A percentile compares a stretch with the other conserved stretches of the same genome.
These are phyloP conservation scores for Drosophila heteroneura DNA, from an alignment of 2,888 invertebrate genomes.

Conservation along the genomic window DNA sequence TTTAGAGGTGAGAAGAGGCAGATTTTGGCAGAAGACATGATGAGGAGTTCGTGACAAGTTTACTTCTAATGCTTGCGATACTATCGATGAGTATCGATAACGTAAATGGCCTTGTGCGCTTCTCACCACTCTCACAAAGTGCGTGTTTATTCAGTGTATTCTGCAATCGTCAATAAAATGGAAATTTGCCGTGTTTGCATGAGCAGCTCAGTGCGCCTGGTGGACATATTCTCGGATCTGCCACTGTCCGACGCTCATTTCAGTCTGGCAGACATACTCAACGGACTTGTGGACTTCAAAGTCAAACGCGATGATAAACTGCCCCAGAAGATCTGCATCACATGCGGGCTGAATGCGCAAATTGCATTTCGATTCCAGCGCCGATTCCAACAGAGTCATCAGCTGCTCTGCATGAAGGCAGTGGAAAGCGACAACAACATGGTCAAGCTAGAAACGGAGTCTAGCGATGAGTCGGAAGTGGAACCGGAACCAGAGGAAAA, in stretches of 20 bases:
- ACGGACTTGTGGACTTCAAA: slow-evolving; percentile 20
- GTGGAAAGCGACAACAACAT: not conserved
- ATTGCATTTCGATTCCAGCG: slow-evolving; percentile 25
- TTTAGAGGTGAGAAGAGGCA: not conserved
- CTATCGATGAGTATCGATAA: slow-evolving; percentile 4
- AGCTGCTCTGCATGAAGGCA: slow-evolving; percentile 11
- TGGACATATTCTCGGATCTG: slow-evolving; percentile 27
- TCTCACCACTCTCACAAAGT: not conserved
- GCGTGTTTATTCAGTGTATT: not conserved
- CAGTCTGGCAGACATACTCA: slow-evolving; percentile 34
- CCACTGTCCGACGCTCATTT: slow-evolving; percentile 7
- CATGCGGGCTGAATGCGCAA: slow-evolving; percentile 23
- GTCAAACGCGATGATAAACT: slow-evolving; percentile 19
- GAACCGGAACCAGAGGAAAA: not conserved
- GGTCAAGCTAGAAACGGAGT: not conserved
- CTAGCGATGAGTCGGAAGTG: not conserved
- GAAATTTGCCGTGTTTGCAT: slow-evolving; percentile 37
- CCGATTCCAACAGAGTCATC: slow-evolving; percentile 12
- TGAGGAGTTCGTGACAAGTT: not conserved
- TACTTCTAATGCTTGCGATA: not conserved
- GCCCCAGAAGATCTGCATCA: slow-evolving; percentile 34
- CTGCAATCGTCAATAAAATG: slow-evolving; percentile 1
- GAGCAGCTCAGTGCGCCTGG: slow-evolving; percentile 8
- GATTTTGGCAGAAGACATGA: not conserved
- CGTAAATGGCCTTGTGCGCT: not conserved